These are phyloP conservation scores for Numenius phaeopus DNA, from an alignment of 2,797 vertebrate species.

Conservation along the genomic window DNA sequence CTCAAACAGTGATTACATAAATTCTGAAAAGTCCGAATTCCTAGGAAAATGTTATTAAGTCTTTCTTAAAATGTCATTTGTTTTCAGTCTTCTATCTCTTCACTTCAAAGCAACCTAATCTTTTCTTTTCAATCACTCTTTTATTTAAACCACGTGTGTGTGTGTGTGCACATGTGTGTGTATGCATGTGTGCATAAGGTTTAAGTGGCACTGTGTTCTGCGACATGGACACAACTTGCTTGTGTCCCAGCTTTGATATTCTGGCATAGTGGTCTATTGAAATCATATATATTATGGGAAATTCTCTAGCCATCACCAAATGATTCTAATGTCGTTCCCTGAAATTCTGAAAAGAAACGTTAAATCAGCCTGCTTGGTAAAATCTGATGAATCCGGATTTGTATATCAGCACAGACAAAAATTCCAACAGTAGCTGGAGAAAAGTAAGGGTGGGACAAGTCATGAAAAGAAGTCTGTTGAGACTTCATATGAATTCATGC, in stretches of 20 bases:
- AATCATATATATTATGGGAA: background rate
- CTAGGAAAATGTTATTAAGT: background rate
- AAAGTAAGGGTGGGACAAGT: background rate
- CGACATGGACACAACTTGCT: background rate
- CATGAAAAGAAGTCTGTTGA: background rate
- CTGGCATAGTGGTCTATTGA: background rate
- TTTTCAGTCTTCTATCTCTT: background rate
- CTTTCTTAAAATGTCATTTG: background rate
- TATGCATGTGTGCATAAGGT: accelerated
- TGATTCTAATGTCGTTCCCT: background rate
- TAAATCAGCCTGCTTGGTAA: background rate
- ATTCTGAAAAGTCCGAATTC: background rate
- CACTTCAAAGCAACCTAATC: background rate
- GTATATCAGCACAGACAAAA: background rate
- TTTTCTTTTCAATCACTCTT: background rate
- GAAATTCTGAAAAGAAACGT: background rate
- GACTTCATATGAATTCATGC: background rate
- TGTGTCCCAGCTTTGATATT: background rate
- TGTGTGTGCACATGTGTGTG: too few relatives aligned
- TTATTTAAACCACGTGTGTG: background rate
- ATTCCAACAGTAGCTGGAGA: background rate
- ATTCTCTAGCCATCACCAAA: background rate
- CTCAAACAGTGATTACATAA: background rate
- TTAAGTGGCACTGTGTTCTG: background rate
- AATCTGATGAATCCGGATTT: background rate